Percentiles rank a stretch among this genome's conserved stretches.
phyloP scores from a whole-genome alignment of 2,113 vertebrate species.

The Xiphorhynchus elegans region DNA sequence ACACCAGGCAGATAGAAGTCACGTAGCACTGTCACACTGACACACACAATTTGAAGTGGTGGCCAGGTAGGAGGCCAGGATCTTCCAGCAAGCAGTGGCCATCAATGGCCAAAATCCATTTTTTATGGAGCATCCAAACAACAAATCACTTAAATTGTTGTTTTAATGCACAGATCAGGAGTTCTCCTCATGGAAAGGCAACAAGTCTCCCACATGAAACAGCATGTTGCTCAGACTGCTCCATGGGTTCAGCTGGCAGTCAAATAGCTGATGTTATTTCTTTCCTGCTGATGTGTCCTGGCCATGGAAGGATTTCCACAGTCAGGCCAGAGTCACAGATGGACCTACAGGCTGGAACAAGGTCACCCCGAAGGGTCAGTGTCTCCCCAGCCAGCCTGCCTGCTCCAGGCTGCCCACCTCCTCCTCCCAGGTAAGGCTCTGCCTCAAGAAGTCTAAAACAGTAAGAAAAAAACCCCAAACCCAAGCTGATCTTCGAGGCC shows the following conservation, averaged over 20 bases:
- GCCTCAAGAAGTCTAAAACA: not conserved
- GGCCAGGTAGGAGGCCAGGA: not conserved
- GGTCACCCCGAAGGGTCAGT: not conserved
- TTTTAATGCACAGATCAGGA: accelerated
- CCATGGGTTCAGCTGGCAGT: not conserved
- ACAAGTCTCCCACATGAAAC: not conserved
- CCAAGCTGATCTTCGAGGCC: not conserved
- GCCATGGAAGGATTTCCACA: not conserved
- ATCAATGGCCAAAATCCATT: not conserved
- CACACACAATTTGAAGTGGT: not conserved
- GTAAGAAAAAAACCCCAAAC: not conserved
- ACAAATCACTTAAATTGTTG: not conserved
- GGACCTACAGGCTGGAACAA: not conserved
- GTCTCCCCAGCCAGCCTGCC: not conserved
- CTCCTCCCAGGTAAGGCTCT: not conserved
- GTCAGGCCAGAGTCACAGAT: not conserved
- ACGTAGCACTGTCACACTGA: not conserved
- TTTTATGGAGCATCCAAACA: not conserved
- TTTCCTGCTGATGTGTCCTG: not conserved
- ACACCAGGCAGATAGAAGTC: accelerated
- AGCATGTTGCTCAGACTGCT: not conserved
- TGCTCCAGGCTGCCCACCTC: not conserved
- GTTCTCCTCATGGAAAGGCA: not conserved
- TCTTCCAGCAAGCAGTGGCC: not conserved
- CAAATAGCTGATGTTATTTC: not conserved